Percentiles rank a stretch among this genome's conserved stretches.
Conservation (phyloP, 2,888 invertebrate species). For the Embidobia sp. region DNA sequence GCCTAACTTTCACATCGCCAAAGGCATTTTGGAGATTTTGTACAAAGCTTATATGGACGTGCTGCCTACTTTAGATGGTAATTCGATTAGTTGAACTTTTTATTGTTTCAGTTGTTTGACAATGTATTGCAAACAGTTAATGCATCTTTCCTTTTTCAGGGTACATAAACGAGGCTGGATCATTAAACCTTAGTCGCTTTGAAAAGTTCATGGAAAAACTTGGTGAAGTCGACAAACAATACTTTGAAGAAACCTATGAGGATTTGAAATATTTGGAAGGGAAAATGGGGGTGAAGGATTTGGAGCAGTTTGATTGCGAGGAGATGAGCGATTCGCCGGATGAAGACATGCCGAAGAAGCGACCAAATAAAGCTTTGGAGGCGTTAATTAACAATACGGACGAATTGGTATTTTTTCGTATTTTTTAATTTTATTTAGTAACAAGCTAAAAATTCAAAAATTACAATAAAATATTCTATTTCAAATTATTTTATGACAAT, state of each 20-base stretch:
- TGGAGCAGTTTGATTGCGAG: slow-evolving; percentile 80
- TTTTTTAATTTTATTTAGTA: slow-evolving; percentile 23
- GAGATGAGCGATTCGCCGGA: slow-evolving; percentile 78
- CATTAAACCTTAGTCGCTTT: slow-evolving; percentile 90
- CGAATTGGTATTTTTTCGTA: slow-evolving; percentile 82
- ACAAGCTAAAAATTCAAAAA: background rate
- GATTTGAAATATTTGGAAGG: slow-evolving; percentile 92
- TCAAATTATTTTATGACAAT: too few relatives aligned
- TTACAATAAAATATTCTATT: too few relatives aligned
- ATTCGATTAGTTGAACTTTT: slow-evolving; percentile 66
- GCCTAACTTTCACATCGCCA: slow-evolving; percentile 96
- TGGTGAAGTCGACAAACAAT: slow-evolving; percentile 87
- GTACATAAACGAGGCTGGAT: slow-evolving; percentile 95
- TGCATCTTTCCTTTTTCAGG: slow-evolving; percentile 83
- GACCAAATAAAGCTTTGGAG: slow-evolving; percentile 82
- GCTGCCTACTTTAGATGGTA: slow-evolving; percentile 92
- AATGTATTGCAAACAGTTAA: too few relatives aligned
- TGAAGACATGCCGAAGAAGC: slow-evolving; percentile 66
- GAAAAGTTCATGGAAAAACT: slow-evolving; percentile 91
- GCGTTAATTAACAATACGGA: slow-evolving; percentile 86
- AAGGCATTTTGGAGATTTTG: slow-evolving; percentile 93
- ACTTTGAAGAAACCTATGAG: slow-evolving; percentile 89
- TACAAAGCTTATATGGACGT: slow-evolving; percentile 94
- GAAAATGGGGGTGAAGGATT: slow-evolving; percentile 87
- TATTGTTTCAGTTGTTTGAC: background rate